These are phyloP conservation scores for Eurystomus gularis DNA, from an alignment of 2,113 vertebrate genomes.

Conservation along the genomic window DNA sequence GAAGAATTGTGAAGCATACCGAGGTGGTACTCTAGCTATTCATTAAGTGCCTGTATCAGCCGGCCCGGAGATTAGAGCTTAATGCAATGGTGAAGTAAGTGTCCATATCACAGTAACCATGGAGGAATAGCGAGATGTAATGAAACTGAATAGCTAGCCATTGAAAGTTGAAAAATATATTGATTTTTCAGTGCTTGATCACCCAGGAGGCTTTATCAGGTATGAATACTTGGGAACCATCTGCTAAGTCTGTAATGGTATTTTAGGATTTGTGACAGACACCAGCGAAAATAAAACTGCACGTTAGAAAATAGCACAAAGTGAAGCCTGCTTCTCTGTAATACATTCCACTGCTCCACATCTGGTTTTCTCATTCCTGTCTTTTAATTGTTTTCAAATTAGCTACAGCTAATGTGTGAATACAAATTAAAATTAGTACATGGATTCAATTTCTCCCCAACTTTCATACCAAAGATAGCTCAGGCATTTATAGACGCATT, in stretches of 20 bases:
- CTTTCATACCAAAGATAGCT: conserved; percentile 2
- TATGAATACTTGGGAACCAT: conserved; percentile 59
- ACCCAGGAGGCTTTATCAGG: conserved; percentile 70
- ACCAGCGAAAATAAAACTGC: conserved; percentile 62
- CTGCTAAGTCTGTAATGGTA: conserved; percentile 64
- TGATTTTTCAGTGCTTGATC: conserved; percentile 73
- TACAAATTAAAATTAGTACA: conserved; percentile 45
- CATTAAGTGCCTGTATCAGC: conserved; percentile 64
- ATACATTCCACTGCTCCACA: conserved; percentile 37
- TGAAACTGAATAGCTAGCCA: conserved; percentile 68
- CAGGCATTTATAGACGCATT: not conserved
- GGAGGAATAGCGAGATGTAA: conserved; percentile 69
- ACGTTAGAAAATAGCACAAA: conserved; percentile 60
- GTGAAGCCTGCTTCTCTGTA: conserved; percentile 13
- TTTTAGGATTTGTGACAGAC: conserved; percentile 74
- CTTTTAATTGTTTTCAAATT: conserved; percentile 60
- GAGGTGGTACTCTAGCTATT: conserved; percentile 57
- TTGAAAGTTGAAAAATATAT: conserved; percentile 74
- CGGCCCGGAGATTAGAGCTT: conserved; percentile 66
- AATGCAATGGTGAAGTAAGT: conserved; percentile 68
- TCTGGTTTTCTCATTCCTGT: conserved; percentile 25
- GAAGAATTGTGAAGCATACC: conserved; percentile 54
- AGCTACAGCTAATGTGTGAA: conserved; percentile 29
- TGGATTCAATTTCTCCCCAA: conserved; percentile 18
- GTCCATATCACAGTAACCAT: conserved; percentile 63